phyloP scores from a whole-genome alignment of 64 coral and sea anemone genomes.

The Astreopora myriophthalma region DNA sequence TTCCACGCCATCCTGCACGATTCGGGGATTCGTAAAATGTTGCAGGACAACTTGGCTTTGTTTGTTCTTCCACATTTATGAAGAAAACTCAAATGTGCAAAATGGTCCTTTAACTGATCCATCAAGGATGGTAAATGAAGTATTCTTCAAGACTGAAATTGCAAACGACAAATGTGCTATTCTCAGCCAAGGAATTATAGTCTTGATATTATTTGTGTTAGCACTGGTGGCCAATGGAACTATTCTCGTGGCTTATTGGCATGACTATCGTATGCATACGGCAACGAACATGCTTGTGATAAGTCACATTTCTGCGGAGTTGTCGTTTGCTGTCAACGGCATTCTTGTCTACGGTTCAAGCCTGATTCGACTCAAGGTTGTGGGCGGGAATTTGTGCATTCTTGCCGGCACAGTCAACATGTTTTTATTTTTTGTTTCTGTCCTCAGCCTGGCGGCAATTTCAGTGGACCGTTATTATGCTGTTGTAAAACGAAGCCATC shows the following conservation, averaged over 20 bases:
- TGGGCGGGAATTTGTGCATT: constrained; percentile 16
- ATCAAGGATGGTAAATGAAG: not conserved
- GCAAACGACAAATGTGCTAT: constrained; percentile 23
- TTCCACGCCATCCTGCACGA: not conserved
- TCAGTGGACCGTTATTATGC: constrained; percentile 26
- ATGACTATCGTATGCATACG: constrained; percentile 19
- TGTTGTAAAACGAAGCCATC: constrained; percentile 28
- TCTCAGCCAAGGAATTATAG: constrained; percentile 16
- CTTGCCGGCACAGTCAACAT: constrained; percentile 31
- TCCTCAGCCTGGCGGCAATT: not conserved
- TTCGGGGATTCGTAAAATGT: not conserved
- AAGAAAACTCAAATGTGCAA: too few species aligned
- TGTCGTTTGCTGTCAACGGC: constrained; percentile 14
- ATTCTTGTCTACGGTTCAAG: constrained; percentile 36
- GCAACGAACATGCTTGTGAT: constrained; percentile 34
- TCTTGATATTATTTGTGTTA: constrained; percentile 2
- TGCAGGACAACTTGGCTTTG: not conserved
- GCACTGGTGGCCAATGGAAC: constrained; percentile 13
- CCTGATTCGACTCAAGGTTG: constrained; percentile 16
- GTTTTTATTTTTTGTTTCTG: constrained; percentile 29
- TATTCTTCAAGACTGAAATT: not conserved
- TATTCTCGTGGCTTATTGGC: constrained; percentile 31
- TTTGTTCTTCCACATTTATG: too few species aligned
- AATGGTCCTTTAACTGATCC: not conserved
- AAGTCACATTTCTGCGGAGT: constrained; percentile 32